Conservation (phyloP, 1,140 invertebrate genomes). For the Phocides pigmalion region DNA sequence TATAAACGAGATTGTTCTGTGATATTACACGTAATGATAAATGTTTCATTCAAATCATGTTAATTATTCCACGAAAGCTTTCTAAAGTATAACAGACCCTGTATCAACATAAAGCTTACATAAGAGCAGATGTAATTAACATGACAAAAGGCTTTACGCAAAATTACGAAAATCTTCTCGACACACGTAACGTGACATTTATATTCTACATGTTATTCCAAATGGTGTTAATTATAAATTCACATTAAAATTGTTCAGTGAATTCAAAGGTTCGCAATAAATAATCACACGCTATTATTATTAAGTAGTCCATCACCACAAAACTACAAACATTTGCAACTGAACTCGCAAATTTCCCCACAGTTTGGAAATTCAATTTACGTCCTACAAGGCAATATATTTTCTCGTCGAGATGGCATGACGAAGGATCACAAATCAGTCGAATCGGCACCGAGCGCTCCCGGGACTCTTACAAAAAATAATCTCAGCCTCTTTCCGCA, state of each 20-base stretch:
- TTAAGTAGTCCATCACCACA: neutral
- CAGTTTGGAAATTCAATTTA: constrained; percentile 47
- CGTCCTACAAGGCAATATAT: constrained; percentile 48
- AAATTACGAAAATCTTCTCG: neutral
- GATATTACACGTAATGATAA: too few relatives aligned
- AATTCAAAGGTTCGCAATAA: too few relatives aligned
- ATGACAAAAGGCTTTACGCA: neutral
- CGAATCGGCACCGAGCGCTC: constrained; percentile 48
- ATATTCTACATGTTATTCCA: too few relatives aligned
- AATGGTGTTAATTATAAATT: too few relatives aligned
- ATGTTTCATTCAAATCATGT: neutral
- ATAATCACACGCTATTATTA: neutral
- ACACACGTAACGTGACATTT: too few relatives aligned
- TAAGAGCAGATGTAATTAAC: constrained; percentile 1
- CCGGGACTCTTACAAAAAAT: constrained; percentile 58
- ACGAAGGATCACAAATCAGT: constrained; percentile 65
- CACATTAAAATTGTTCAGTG: too few relatives aligned
- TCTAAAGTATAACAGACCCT: neutral
- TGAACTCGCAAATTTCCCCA: neutral
- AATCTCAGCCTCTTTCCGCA: constrained; percentile 75
- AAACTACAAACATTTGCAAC: neutral
- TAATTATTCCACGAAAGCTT: neutral
- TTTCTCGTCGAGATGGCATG: constrained; percentile 54
- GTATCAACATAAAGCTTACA: neutral
- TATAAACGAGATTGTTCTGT: too few relatives aligned